Base-by-base conservation (phyloP, 2,888 invertebrate species). In the Leptopilina myrica region DNA sequence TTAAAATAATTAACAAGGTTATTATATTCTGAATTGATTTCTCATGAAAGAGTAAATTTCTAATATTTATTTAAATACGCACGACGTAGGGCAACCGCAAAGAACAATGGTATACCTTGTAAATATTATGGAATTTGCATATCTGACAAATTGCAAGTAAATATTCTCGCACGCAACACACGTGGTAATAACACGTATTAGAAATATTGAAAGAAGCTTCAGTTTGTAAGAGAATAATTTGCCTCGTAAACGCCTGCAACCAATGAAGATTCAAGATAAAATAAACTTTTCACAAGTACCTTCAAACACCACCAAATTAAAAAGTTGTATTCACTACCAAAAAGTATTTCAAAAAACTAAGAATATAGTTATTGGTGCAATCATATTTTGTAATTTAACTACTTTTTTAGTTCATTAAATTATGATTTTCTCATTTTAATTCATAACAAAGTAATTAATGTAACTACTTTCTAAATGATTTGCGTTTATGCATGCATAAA, bases 121-220 rank as follows among this genome's bases (percentile, higher is more conserved):
- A 56, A 73, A 56, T 73, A n/a, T 43, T 73, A 73, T 69, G n/a
- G 26, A 69, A 69, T 69, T 53, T 69, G 26, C 56, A 73, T 73
- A 73, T 33, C 73, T 73, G 73, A 73, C 73, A 73, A 73, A 73
- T 73, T 73, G 56, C 53, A 26, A 73, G 73, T 73, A 56, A 53
- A 53, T 12, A 73, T 73, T 73, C 69, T 26, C 33, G 73, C 53
- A 73, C 73, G 33, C 56, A 73, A 56, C 73, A 73, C 33, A 20
- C 26, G n/a, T 5, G 12, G 4, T 69, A 56, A 73, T 56, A 73
- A 73, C 73, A 73, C 73, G 56, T 56, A 73, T 56, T 33, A 73
- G 53, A 73, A 73, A 73, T 73, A 73, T 53, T 56, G 33, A 69
- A 69, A 46, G 67, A 73, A 73, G 33, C 33, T 53, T 26, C 26